phyloP scores from a whole-genome alignment of 2,888 invertebrate genomes.

The Caenorhabditis japonica region DNA sequence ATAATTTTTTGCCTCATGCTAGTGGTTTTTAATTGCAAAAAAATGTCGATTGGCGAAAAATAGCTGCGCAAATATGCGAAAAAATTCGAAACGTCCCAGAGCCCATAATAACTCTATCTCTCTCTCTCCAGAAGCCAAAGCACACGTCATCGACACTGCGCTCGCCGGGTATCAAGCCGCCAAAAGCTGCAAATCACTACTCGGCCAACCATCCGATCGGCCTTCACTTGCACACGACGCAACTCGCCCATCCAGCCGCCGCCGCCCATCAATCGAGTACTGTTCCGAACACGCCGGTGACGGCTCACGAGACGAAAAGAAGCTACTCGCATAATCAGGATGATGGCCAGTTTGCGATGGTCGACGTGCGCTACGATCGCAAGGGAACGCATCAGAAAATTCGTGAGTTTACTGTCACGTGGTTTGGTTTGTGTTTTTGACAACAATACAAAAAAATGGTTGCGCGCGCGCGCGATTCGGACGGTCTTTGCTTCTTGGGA shows the following conservation, averaged over 20 bases:
- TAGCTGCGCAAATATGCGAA: no score
- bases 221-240: constrained; percentile 20
- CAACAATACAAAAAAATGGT: neutral
- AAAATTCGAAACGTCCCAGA: no score
- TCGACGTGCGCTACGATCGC: constrained; percentile 26
- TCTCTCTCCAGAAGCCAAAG: constrained; percentile 68
- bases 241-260: constrained; percentile 13
- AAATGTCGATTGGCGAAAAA: no score
- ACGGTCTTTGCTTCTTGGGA: neutral
- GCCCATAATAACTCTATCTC: no score
- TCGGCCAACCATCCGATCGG: constrained; percentile 36
- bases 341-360: constrained; percentile 7
- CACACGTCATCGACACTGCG: constrained; percentile 66
- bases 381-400: constrained; percentile 26
- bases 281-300: constrained; percentile 41
- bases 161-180: constrained; percentile 76
- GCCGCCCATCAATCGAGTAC: constrained; percentile 32
- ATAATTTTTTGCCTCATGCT: no score
- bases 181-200: constrained; percentile 61
- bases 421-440: neutral
- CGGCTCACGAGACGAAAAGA: constrained; percentile 41
- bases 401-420: constrained; percentile 27
- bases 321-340: constrained; percentile 41
- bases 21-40: no score
- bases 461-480: neutral